Evolutionary conservation across 1,140 invertebrate species (phyloP), one percentile per base, ranked within the genome.

Genomic region (Elymnias hypermnestra): DNA sequence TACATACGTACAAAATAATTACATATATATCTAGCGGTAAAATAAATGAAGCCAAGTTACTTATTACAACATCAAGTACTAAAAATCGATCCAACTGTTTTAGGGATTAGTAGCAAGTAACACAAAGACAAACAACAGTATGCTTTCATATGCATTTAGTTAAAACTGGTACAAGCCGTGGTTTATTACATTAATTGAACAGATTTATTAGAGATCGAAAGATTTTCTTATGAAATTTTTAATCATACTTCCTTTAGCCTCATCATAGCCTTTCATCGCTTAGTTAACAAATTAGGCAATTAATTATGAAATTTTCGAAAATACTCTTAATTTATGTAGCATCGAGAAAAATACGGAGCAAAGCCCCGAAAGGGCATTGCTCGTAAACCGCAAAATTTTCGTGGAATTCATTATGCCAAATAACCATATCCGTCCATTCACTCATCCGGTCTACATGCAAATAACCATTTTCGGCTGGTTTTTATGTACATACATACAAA

Each of bases 341-440:
- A 17, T 19, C 8, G 21, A 9, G 21, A 3, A 18, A 9, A 36
- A 5, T 17, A 15, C 8, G 15, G n/a, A n/a, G 9, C 15, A 36
- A 18, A 36, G 26, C 26, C 13, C 19, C 13, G 25, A 47, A 41
- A 40, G 28, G 35, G 35, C 49, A 47, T 28, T 22, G 40, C 13
- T 47, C 31, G 40, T n/a, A 42, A 42, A 42, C 55, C 44, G 38
- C 38, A 48, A 52, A 50, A 53, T 66, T 57, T 51, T 42, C 57
- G 55, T 53, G 51, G 55, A 65, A 63, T 54, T 56, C 59, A 72
- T 71, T 68, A 68, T 68, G 57, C 56, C 42, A 65, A 62, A 65
- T 64, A 62, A 64, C 55, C 57, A 48, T 73, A 59, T 76, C 70
- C 72, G 70, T 54, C 56, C 67, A 70, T 76, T 70, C 53, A 70